These are phyloP conservation scores for Eudasyphora cyanicolor DNA, from an alignment of 2,888 invertebrate species.

Conservation along the genomic window DNA sequence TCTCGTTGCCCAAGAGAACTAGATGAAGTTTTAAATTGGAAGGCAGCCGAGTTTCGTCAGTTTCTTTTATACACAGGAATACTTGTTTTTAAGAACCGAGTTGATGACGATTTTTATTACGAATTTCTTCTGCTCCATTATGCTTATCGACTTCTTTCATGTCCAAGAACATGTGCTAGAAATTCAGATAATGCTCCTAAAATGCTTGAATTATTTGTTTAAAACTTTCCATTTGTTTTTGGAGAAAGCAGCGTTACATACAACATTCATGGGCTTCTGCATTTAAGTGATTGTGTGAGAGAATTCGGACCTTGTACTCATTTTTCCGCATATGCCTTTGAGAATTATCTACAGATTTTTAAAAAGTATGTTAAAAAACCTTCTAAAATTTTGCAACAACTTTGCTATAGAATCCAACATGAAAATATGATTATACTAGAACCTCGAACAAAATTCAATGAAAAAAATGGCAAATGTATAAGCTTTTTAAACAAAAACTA, in stretches of 20 bases:
- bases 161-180: constrained; percentile 20
- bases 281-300: constrained; percentile 24
- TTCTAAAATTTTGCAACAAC: constrained; percentile 32
- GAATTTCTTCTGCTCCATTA: constrained; percentile 19
- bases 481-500: constrained; percentile 21
- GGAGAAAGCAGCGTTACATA: constrained; percentile 25
- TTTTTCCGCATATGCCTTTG: constrained; percentile 20
- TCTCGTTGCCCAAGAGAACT: constrained; percentile 18
- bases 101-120: neutral
- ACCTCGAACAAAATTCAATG: constrained; percentile 21
- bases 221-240: constrained; percentile 31
- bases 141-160: constrained; percentile 8
- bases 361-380: constrained; percentile 27
- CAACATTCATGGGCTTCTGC: constrained; percentile 30
- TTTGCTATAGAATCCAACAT: constrained; percentile 4
- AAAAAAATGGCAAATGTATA: constrained; percentile 29
- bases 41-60: constrained; percentile 22
- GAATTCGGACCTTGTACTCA: constrained; percentile 17
- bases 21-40: constrained; percentile 35
- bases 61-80: constrained; percentile 1
- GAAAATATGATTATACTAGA: constrained; percentile 27
- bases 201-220: constrained; percentile 21
- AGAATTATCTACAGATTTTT: constrained; percentile 31
- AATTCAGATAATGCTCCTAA: constrained; percentile 9
- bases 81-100: constrained; percentile 1